Evolutionary conservation across 2,113 vertebrate genomes (phyloP).

Genomic region (Phrynosoma blainvillii): DNA sequence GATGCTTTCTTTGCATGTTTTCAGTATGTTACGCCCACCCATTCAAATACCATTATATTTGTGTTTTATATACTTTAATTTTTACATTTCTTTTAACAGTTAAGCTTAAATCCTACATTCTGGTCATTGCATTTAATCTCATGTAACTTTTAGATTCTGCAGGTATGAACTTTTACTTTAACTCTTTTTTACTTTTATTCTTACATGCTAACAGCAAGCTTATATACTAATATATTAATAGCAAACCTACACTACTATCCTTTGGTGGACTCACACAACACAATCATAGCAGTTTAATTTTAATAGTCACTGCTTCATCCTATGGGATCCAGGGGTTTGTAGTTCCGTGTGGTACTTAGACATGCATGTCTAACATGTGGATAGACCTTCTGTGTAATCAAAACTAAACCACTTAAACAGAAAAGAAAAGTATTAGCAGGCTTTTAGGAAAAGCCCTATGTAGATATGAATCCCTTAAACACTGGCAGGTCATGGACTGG

Average conservation of each 20-base stretch:
- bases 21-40: background rate
- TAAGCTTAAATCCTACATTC: background rate
- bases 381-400: background rate
- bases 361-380: too few relatives aligned
- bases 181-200: background rate
- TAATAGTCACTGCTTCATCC: too few relatives aligned
- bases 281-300: too few relatives aligned
- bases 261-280: too few relatives aligned
- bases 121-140: background rate
- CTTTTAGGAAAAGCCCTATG: too few relatives aligned
- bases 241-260: background rate
- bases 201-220: background rate
- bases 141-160: background rate
- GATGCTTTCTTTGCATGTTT: background rate
- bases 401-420: too few relatives aligned
- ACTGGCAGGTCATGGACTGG: too few relatives aligned
- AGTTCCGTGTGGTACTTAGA: too few relatives aligned
- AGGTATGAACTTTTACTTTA: background rate
- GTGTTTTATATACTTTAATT: fast-evolving
- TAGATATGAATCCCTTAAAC: background rate
- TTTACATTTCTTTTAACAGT: background rate
- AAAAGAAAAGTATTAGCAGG: background rate
- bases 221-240: background rate
- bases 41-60: background rate
- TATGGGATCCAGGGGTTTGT: too few relatives aligned